These are phyloP conservation scores for Pangasius mekongensis DNA, from an alignment of 2,797 vertebrate species.

Conservation along the genomic window DNA sequence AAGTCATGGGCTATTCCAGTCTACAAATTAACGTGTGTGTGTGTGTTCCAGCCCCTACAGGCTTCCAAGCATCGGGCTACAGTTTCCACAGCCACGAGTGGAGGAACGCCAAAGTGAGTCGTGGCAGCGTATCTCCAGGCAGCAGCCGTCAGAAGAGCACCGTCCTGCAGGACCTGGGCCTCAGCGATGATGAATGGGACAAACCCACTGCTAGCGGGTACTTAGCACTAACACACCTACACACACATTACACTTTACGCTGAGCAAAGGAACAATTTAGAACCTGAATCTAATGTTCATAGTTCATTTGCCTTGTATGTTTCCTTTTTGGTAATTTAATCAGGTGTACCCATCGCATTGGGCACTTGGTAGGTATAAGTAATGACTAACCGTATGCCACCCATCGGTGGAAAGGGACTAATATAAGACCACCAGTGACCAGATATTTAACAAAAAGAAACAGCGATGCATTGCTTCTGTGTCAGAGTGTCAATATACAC, in stretches of 20 bases:
- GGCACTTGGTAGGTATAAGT: neutral
- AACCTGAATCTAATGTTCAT: neutral
- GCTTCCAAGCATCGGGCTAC: constrained; percentile 89
- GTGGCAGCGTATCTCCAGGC: constrained; percentile 81
- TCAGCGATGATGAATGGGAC: constrained; percentile 93
- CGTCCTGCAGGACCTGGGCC: constrained; percentile 85
- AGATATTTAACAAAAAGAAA: neutral
- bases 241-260: neutral
- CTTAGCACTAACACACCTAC: constrained; percentile 23
- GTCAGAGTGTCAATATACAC: neutral
- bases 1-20: neutral
- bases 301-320: neutral
- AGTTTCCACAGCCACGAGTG: constrained; percentile 90
- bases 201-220: constrained; percentile 84
- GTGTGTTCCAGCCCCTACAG: constrained; percentile 72
- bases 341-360: neutral
- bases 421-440: neutral
- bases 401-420: neutral
- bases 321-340: neutral
- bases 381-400: neutral
- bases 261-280: neutral
- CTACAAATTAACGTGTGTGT: constrained; percentile 2
- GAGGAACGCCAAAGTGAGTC: constrained; percentile 85
- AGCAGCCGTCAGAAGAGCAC: constrained; percentile 79
- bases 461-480: neutral